Evolutionary conservation across 2,888 invertebrate genomes (phyloP).

Genomic region (Sipunculus nudus): DNA sequence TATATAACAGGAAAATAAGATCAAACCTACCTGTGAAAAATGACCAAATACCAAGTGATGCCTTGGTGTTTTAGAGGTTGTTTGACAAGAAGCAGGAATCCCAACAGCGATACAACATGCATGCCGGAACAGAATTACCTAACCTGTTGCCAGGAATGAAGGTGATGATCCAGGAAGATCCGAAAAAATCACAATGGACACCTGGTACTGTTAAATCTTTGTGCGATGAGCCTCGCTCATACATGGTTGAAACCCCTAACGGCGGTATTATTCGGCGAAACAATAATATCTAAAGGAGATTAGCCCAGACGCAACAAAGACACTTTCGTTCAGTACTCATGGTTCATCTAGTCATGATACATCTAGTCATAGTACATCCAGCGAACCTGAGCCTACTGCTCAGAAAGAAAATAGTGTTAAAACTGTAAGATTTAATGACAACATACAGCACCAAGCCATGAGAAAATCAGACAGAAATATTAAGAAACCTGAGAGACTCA

Average conservation of each 20-base stretch:
- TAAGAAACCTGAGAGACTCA: too few relatives aligned
- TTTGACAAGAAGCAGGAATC: slow-evolving; percentile 3
- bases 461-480: too few relatives aligned
- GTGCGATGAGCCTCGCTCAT: slow-evolving; percentile 3
- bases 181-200: neutral
- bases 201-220: neutral
- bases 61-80: too few relatives aligned
- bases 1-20: neutral
- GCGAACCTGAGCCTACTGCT: too few relatives aligned
- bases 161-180: neutral
- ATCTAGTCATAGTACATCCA: too few relatives aligned
- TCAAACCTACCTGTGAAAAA: neutral
- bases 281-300: neutral
- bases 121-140: neutral
- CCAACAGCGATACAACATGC: too few relatives aligned
- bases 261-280: neutral
- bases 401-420: too few relatives aligned
- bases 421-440: too few relatives aligned
- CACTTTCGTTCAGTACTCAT: too few relatives aligned
- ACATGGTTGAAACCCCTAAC: slow-evolving; percentile 1
- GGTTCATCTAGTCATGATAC: too few relatives aligned
- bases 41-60: neutral
- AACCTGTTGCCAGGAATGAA: neutral
- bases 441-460: too few relatives aligned
- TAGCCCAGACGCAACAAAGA: too few relatives aligned